Percentiles rank a stretch among this genome's conserved stretches.
phyloP scores from a whole-genome alignment of 2,888 invertebrate species.

The Lithophane socia region DNA sequence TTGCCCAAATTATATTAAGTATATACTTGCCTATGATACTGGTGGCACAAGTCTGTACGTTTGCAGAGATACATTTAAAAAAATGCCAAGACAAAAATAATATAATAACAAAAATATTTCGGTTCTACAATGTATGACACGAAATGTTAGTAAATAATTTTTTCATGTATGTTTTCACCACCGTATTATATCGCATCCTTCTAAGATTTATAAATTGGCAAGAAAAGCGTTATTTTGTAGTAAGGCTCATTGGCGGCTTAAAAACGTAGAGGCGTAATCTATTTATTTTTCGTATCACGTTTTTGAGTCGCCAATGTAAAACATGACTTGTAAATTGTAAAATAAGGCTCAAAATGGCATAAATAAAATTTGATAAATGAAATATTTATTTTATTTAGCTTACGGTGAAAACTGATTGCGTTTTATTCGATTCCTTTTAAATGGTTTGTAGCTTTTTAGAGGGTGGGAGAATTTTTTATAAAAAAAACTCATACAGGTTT shows the following conservation, averaged over 20 bases:
- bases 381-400: constrained; percentile 37
- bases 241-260: constrained; percentile 35
- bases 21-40: too few species aligned
- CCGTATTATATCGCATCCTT: constrained; percentile 5
- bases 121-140: background rate
- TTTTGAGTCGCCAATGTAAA: constrained; percentile 48
- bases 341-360: constrained; percentile 66
- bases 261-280: constrained; percentile 28
- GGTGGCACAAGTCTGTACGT: background rate
- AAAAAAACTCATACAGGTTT: constrained; percentile 67
- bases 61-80: background rate
- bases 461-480: background rate
- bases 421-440: constrained; percentile 22
- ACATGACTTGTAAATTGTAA: constrained; percentile 61
- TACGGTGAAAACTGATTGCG: background rate
- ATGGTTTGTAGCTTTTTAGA: background rate
- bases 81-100: background rate
- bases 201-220: constrained; percentile 39
- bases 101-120: too few species aligned
- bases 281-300: constrained; percentile 45
- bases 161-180: background rate
- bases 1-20: too few species aligned
- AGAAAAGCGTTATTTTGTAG: constrained; percentile 44
- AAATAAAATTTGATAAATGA: constrained; percentile 65
- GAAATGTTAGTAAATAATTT: constrained; percentile 12